These are phyloP conservation scores for Cataglyphis albicans DNA, from an alignment of 2,888 invertebrate species.

Conservation along the genomic window DNA sequence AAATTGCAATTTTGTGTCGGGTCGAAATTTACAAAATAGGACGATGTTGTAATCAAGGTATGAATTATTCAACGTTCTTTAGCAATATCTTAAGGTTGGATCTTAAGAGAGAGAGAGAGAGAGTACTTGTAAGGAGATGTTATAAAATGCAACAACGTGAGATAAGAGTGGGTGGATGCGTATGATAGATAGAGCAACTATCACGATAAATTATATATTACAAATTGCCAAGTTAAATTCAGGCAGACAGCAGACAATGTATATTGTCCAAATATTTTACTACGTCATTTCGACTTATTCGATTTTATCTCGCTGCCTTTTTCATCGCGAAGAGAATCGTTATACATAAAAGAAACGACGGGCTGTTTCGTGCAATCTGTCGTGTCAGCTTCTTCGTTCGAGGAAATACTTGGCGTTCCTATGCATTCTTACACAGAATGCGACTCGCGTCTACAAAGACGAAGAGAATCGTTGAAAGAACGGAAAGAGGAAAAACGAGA, in stretches of 20 bases:
- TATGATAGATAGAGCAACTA: background rate
- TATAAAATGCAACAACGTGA: background rate
- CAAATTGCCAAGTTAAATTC: background rate
- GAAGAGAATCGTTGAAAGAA: slow-evolving; percentile 13
- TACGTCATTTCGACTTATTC: slow-evolving; percentile 6
- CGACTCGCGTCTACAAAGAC: slow-evolving; percentile 23
- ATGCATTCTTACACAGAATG: slow-evolving; percentile 34
- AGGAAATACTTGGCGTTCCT: slow-evolving; percentile 37
- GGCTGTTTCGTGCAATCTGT: slow-evolving; percentile 35
- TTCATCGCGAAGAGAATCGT: slow-evolving; percentile 10
- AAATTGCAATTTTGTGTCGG: slow-evolving; percentile 32
- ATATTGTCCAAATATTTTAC: background rate
- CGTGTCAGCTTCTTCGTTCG: slow-evolving; percentile 19
- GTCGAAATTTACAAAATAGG: slow-evolving; percentile 14
- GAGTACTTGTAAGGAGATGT: background rate
- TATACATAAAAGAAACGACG: background rate
- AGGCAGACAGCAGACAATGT: background rate
- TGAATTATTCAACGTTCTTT: slow-evolving; percentile 30
- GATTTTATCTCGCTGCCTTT: background rate
- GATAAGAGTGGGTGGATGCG: background rate
- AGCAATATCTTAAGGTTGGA: slow-evolving; percentile 3
- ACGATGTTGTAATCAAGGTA: slow-evolving; percentile 1
- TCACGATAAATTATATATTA: background rate
- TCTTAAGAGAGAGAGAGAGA: background rate
- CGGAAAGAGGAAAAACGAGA: slow-evolving; percentile 11